Base-by-base conservation (phyloP, 2,797 vertebrate species). In the Aplochiton taeniatus region DNA sequence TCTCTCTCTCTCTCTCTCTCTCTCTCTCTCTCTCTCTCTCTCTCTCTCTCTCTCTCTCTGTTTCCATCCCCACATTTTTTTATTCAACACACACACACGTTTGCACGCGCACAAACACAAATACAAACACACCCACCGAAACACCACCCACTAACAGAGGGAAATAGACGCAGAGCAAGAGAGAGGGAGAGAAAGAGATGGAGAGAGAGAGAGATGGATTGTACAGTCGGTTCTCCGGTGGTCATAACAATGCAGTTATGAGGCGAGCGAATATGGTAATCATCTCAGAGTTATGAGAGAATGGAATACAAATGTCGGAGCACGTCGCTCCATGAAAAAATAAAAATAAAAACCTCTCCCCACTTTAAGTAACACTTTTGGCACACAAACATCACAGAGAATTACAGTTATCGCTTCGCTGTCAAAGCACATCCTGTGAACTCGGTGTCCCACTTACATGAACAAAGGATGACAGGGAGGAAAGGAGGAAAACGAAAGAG, bases 221-320 rank as follows among this genome's bases (percentile, higher is more conserved):
- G 8, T 12, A 31, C 59, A 11, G 53, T 14, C 55, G 17, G 63
- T 4, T 0, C 61, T 69, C 66, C 59, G 48, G 51, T 69, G 80
- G 74, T 70, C 60, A 66, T 75, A 79, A 77, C 76, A 61, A 50
- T 44, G 69, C 42, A 18, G 72, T 70, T 74, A 77, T 20, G 66
- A 75, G 72, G 68, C 51, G 52, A 61, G 55, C 68, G 74, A 77
- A 79, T 74, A 80, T 65, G 69, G 60, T 78, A 76, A 83, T 87
- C 72, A 19, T 51, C 49, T 68, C 68, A 69, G 71, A 79, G 70
- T 56, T 11, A 42, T 53, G 2, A 51, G 58, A 0, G 18, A 61
- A 50, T 8, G 31, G 20, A 14, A 42, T 14, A 10, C n/a, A 57
- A 48, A 51, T 63, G 79, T 75, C 69, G 57, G 70, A 74, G 61